Base-by-base conservation (phyloP, 2,797 vertebrate species). In the Coracias cyanogaster region DNA sequence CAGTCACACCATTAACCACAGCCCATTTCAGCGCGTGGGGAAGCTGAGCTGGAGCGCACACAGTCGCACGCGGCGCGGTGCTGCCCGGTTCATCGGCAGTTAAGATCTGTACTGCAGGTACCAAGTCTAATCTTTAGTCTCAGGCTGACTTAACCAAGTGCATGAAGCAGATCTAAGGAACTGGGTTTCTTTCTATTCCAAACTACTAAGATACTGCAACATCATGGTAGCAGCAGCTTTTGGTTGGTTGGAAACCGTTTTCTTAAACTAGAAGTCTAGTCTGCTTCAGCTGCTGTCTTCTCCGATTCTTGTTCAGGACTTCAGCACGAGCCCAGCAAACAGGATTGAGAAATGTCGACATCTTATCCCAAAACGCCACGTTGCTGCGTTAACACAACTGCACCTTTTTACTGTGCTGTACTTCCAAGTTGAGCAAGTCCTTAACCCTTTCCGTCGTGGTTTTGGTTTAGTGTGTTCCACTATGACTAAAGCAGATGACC, bases 21-120 rank as follows among this genome's bases (percentile, higher is more conserved):
- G 82, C 48, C 61, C 21, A 1, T 39, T 77, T 54, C 7, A 83
- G 72, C 76, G 83, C n/a, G 5, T 10, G 15, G 9, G 80, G 72
- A 81, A 93, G 62, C 85, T 83, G 43, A 15, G 41, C 41, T 43
- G 41, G 48, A 87, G 43, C 41, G 26, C 62, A 90, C 37, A 26
- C 62, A 92, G 45, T 15, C 13, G 33, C 3, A 54, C 10, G 51
- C 66, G 55, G 58, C 26, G 43, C 49, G 17, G 58, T 1, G 4
- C 67, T 24, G 25, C 37, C 87, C 60, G 62, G 67, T 64, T 93
- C 86, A 72, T 15, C 31, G 58, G 55, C 61, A 94, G 57, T 49
- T 66, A 58, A 61, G 43, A 29, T 35, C 92, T 91, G 91, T 94
- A 93, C 49, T 89, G 91, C 89, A 52, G 14, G 6, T 54, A 91